Conservation (phyloP, 1,140 invertebrate species). For the Calosoma granatense region DNA sequence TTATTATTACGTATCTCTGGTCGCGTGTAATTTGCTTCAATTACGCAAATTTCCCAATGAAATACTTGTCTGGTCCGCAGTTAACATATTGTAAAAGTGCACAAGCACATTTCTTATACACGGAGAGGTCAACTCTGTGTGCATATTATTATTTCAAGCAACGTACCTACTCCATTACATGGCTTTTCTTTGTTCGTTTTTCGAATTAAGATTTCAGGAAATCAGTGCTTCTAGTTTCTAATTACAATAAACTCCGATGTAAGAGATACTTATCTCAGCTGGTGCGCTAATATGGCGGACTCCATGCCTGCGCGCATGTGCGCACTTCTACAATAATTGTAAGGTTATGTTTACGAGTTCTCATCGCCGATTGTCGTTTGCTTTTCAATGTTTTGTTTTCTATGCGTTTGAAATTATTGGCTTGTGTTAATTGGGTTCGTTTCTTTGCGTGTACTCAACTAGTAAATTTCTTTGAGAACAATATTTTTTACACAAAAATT, state of each 20-base stretch:
- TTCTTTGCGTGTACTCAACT: too few relatives aligned
- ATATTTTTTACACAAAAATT: too few relatives aligned
- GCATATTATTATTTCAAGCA: neutral
- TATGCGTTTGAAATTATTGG: neutral
- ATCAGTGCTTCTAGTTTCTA: constrained; percentile 3
- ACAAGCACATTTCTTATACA: too few relatives aligned
- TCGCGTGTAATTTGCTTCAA: too few relatives aligned
- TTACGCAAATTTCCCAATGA: too few relatives aligned
- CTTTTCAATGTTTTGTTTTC: neutral
- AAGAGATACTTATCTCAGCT: constrained; percentile 1
- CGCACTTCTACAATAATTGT: neutral
- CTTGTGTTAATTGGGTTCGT: neutral
- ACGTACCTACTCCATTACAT: neutral
- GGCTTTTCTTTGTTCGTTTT: neutral
- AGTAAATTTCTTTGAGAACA: too few relatives aligned
- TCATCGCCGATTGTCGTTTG: neutral
- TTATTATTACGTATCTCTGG: too few relatives aligned
- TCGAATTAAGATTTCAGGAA: constrained; percentile 5
- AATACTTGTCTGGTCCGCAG: too few relatives aligned
- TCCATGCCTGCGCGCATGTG: neutral
- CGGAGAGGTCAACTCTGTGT: too few relatives aligned
- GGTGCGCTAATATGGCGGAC: constrained; percentile 5
- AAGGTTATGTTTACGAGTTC: constrained; percentile 1
- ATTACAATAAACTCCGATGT: constrained; percentile 1
- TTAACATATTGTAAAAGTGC: too few relatives aligned